Base-by-base conservation (phyloP, 1,140 invertebrate species). In the Dinoponera quadriceps region DNA sequence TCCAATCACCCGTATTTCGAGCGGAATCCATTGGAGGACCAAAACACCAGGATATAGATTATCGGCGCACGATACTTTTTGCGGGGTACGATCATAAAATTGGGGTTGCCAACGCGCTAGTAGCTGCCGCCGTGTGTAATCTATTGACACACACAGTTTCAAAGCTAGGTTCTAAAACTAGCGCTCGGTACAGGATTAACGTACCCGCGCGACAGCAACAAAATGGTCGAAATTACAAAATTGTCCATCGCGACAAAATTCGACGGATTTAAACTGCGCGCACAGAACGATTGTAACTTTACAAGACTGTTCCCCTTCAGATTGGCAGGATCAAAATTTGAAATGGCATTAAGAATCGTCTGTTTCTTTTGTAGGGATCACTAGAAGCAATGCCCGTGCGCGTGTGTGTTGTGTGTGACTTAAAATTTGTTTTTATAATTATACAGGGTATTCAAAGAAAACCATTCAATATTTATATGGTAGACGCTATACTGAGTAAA, bases 21-120 rank as follows among this genome's bases (percentile, higher is more conserved):
- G 22, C 63, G 49, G 75, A 57, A 71, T 71, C 65, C 65, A 80
- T 54, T 80, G 63, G 63, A 80, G 65, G 44, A 51, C 51, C 65
- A 80, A 80, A 80, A 80, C 33, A 80, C 63, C 75, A 55, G 63
- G 51, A 80, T 80, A 80, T 80, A 71, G 75, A 80, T 80, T 80
- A 80, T 80, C 65, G 75, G 74, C 4, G 62, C 51, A 80, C 75
- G 75, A 80, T 71, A 80, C 65, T 57, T 80, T 69, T 80, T 51
- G 63, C 63, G 38, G 54, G 18, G 65, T 69, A 57, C 65, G 75
- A 80, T 80, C 75, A 80, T 80, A 80, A 80, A 80, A 80, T 80
- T 69, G 75, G 22, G 33, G n/a, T 78, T 69, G 49, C 63, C 18
- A 57, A 57, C 75, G 63, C 13, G 27, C 16, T 25, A 65, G 44